Evolutionary conservation across 2,113 vertebrate genomes (phyloP).

Genomic region (Ptilorrhoa leucosticta): DNA sequence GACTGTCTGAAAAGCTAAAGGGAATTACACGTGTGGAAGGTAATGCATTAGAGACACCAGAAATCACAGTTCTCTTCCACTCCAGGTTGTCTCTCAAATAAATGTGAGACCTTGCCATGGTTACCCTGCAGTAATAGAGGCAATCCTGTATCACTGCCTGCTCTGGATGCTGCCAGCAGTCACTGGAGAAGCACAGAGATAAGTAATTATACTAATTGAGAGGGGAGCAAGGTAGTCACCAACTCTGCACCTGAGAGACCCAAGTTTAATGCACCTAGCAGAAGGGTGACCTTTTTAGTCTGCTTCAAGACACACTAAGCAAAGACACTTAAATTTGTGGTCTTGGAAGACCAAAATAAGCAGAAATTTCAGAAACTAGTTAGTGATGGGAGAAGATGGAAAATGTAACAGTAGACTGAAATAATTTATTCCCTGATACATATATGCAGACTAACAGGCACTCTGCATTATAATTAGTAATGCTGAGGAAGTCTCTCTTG

Average conservation of each 20-base stretch:
- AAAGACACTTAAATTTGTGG: neutral
- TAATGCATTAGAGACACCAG: neutral
- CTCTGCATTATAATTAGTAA: neutral
- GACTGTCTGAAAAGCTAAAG: neutral
- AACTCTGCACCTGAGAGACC: neutral
- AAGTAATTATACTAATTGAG: conserved; percentile 19
- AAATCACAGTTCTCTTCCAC: neutral
- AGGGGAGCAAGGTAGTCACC: neutral
- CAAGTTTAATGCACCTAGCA: neutral
- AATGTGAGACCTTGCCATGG: neutral
- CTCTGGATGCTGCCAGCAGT: neutral
- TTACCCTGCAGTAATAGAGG: neutral
- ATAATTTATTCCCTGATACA: neutral
- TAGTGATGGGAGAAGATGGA: neutral
- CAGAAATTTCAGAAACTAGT: neutral
- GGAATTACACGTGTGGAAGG: neutral
- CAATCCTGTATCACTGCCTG: neutral
- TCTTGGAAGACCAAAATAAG: neutral
- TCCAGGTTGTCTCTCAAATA: neutral
- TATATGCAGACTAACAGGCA: neutral
- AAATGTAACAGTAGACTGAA: neutral
- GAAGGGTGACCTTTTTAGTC: neutral
- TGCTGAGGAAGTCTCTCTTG: neutral
- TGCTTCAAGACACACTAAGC: neutral
- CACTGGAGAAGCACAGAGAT: neutral